Evolutionary conservation across 2,113 vertebrate genomes (phyloP).

Genomic region (Dasyurus viverrinus): DNA sequence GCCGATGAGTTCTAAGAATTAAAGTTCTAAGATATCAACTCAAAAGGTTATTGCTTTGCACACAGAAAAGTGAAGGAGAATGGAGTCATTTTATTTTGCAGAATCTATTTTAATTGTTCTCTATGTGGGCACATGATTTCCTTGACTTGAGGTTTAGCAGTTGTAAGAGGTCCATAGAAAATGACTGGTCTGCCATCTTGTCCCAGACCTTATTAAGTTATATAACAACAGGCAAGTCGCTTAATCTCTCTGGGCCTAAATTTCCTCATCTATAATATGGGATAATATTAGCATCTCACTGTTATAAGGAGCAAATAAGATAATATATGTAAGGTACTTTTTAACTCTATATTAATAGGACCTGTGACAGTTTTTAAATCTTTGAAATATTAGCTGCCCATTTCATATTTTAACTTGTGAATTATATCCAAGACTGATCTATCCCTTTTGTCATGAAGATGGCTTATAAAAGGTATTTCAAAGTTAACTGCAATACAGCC

Average conservation of each 20-base stretch:
- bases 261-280: neutral
- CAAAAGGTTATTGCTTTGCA: neutral
- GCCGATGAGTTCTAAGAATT: neutral
- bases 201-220: neutral
- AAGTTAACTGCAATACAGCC: neutral
- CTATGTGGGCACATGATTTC: neutral
- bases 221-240: neutral
- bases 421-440: neutral
- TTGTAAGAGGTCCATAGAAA: neutral
- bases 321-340: neutral
- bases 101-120: neutral
- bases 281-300: no score
- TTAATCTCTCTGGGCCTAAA: neutral
- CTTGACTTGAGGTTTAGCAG: neutral
- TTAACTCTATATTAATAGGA: neutral
- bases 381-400: neutral
- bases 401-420: neutral
- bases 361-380: neutral
- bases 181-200: neutral
- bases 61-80: neutral
- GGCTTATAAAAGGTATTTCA: neutral
- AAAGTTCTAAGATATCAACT: neutral
- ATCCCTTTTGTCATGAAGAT: neutral
- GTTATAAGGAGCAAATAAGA: no score
- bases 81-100: neutral